phyloP scores from a whole-genome alignment of 2,113 vertebrate species.

The Apistogramma diplotaenia region DNA sequence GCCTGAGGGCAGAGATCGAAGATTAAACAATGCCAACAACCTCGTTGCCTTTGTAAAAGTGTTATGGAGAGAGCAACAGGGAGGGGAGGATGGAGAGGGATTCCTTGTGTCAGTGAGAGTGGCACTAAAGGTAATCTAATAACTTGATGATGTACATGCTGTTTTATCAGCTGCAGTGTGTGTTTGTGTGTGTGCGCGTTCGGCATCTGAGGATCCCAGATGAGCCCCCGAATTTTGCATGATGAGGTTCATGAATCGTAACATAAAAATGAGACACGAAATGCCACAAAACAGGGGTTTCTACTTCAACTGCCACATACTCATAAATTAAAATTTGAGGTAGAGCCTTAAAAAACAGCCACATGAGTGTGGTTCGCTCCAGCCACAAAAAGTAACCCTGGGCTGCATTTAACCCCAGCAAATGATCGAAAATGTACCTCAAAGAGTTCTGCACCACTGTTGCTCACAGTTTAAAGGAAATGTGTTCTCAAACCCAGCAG shows the following conservation, averaged over 20 bases:
- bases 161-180: slow-evolving; percentile 3
- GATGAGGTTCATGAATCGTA: neutral
- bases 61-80: slow-evolving; percentile 28
- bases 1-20: slow-evolving; percentile 55
- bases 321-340: neutral
- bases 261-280: neutral
- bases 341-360: neutral
- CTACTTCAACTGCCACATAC: neutral
- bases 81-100: neutral
- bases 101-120: slow-evolving; percentile 38
- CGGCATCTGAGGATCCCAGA: no score
- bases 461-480: neutral
- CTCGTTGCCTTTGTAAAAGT: slow-evolving; percentile 39
- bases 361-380: neutral
- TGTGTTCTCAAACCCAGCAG: neutral
- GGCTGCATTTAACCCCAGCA: neutral
- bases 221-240: no score
- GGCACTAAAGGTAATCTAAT: slow-evolving; percentile 45
- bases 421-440: neutral
- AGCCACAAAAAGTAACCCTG: neutral
- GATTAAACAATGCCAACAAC: slow-evolving; percentile 67
- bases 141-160: slow-evolving; percentile 1
- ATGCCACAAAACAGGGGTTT: neutral
- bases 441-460: neutral
- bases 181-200: neutral